Evolutionary conservation across 2,888 invertebrate genomes (phyloP).

Genomic region (Perithous albicinctus): DNA sequence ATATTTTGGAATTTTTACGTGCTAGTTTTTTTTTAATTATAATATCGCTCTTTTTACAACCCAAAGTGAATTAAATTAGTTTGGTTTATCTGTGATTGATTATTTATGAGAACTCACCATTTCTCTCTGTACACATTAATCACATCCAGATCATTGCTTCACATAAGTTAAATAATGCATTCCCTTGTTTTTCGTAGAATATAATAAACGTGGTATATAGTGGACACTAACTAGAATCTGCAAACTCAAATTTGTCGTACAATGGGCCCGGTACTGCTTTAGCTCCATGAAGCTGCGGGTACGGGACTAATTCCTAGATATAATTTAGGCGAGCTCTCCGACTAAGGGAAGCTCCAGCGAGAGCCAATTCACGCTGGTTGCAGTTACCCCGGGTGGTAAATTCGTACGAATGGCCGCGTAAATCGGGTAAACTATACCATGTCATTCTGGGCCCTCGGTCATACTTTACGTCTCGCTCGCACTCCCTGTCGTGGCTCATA

Average conservation of each 20-base stretch:
- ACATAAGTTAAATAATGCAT: neutral
- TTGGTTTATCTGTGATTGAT: neutral
- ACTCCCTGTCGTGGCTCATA: neutral
- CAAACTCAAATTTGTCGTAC: neutral
- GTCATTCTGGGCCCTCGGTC: slow-evolving; percentile 3
- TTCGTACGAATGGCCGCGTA: slow-evolving; percentile 65
- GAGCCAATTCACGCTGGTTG: slow-evolving; percentile 50
- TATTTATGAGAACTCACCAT: neutral
- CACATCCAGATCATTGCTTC: neutral
- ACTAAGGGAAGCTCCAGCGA: slow-evolving; percentile 11
- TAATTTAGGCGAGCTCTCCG: slow-evolving; percentile 45
- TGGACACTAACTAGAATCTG: neutral
- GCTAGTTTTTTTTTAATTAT: no score
- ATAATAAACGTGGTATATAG: neutral
- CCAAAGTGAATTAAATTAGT: no score
- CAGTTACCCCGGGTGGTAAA: slow-evolving; percentile 63
- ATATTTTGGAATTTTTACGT: no score
- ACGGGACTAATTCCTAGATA: slow-evolving; percentile 43
- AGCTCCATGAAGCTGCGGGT: neutral
- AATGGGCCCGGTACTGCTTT: neutral
- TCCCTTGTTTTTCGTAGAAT: neutral
- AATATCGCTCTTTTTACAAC: no score
- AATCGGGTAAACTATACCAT: slow-evolving; percentile 53
- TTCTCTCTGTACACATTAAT: neutral
- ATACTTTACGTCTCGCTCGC: slow-evolving; percentile 13